Evolutionary conservation across 2,113 vertebrate genomes (phyloP).

Genomic region (Lepus europaeus): DNA sequence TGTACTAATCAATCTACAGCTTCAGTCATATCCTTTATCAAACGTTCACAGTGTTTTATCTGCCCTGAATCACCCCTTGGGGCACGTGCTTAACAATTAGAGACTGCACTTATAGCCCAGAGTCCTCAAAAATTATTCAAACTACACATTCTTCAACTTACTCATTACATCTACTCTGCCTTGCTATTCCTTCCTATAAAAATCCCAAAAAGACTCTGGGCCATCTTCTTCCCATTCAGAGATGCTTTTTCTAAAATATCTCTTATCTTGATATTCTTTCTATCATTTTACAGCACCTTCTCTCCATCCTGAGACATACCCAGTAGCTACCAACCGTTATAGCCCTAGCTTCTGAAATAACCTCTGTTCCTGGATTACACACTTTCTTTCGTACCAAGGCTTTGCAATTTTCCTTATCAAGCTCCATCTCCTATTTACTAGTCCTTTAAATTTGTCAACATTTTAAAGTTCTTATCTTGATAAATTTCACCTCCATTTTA

Average conservation of each 20-base stretch:
- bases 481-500: background rate
- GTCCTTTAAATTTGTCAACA: background rate
- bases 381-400: background rate
- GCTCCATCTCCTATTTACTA: background rate
- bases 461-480: background rate
- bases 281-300: background rate
- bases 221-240: background rate
- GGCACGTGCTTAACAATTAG: background rate
- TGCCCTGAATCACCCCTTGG: background rate
- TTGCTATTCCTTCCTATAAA: background rate
- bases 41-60: background rate
- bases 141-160: background rate
- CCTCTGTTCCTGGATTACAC: background rate
- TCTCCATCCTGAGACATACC: background rate
- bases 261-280: background rate
- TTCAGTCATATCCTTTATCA: background rate
- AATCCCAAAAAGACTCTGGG: background rate
- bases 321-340: rapidly evolving
- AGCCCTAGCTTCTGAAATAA: background rate
- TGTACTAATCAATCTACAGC: background rate
- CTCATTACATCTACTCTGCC: background rate
- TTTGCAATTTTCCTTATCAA: background rate
- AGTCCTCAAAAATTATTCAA: background rate
- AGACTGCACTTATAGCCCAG: rapidly evolving
- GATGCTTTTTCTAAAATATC: background rate